Evolutionary conservation across 2,113 vertebrate genomes (phyloP).

Genomic region (Mobula birostris): DNA sequence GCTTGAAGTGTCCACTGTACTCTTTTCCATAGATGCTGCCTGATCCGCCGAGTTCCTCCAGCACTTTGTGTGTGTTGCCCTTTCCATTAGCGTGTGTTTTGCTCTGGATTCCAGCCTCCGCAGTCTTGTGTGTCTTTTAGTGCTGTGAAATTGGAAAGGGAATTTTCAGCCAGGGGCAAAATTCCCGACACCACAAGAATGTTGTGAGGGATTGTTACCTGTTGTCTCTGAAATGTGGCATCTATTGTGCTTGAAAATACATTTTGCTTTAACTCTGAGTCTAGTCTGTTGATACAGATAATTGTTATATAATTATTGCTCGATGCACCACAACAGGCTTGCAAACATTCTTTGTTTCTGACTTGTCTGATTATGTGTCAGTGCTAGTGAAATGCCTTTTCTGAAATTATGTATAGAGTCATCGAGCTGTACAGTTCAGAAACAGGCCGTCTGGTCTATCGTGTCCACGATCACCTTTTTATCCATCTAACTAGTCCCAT

Average conservation of each 20-base stretch:
- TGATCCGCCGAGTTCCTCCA: too few relatives aligned
- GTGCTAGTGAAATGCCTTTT: not conserved
- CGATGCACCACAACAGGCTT: not conserved
- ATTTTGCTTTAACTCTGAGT: not conserved
- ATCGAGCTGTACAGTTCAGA: too few relatives aligned
- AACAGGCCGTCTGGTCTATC: too few relatives aligned
- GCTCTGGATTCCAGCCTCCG: too few relatives aligned
- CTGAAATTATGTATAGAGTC: too few relatives aligned
- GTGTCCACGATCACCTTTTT: too few relatives aligned
- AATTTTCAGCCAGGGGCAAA: not conserved
- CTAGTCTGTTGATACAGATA: not conserved
- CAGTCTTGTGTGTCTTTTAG: not conserved
- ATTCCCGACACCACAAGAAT: not conserved
- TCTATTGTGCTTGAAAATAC: not conserved
- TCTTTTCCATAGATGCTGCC: too few relatives aligned
- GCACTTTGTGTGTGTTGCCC: too few relatives aligned
- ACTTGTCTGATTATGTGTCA: not conserved
- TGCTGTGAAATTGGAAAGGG: not conserved
- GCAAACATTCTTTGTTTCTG: not conserved
- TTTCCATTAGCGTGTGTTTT: too few relatives aligned
- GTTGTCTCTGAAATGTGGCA: not conserved
- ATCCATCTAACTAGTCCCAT: too few relatives aligned
- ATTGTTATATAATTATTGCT: not conserved
- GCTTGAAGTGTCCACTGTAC: too few relatives aligned
- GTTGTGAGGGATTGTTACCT: not conserved